A percentile compares a stretch with the other conserved stretches of the same genome.
Conservation (phyloP, 2,797 vertebrate species). For the Lophotriccus pileatus region DNA sequence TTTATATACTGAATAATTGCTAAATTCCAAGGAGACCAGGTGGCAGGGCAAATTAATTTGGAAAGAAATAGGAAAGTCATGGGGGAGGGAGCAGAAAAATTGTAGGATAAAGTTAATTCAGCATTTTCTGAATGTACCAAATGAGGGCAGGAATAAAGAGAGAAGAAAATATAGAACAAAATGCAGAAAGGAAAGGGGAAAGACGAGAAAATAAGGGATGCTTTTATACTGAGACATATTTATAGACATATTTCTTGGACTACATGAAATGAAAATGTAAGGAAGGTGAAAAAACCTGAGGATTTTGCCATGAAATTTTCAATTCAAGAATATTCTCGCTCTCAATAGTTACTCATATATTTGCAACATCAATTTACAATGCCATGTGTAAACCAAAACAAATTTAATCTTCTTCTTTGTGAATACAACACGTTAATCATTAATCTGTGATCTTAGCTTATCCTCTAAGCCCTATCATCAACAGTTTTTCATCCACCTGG, state of each 20-base stretch:
- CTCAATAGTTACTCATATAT: not conserved
- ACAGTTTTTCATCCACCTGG: not conserved
- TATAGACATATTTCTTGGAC: not conserved
- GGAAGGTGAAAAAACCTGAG: not conserved
- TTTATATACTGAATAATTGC: slow-evolving; percentile 60
- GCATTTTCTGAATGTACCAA: not conserved
- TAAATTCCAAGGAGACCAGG: slow-evolving; percentile 55
- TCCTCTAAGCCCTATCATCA: not conserved
- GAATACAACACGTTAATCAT: not conserved
- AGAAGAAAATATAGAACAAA: not conserved
- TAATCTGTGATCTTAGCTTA: not conserved
- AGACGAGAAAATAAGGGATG: not conserved
- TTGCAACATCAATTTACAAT: not conserved
- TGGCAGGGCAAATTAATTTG: slow-evolving; percentile 66
- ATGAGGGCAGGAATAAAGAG: not conserved
- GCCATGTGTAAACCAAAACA: not conserved
- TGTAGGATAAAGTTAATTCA: slow-evolving; percentile 31
- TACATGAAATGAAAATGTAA: not conserved
- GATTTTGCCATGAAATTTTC: not conserved
- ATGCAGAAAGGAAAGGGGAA: not conserved
- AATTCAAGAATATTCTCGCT: not conserved
- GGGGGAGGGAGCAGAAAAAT: not conserved
- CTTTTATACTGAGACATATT: not conserved
- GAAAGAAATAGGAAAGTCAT: slow-evolving; percentile 42
- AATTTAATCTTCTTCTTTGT: not conserved